Evolutionary conservation across 2,113 vertebrate species (phyloP).

Genomic region (Hippolais icterina): DNA sequence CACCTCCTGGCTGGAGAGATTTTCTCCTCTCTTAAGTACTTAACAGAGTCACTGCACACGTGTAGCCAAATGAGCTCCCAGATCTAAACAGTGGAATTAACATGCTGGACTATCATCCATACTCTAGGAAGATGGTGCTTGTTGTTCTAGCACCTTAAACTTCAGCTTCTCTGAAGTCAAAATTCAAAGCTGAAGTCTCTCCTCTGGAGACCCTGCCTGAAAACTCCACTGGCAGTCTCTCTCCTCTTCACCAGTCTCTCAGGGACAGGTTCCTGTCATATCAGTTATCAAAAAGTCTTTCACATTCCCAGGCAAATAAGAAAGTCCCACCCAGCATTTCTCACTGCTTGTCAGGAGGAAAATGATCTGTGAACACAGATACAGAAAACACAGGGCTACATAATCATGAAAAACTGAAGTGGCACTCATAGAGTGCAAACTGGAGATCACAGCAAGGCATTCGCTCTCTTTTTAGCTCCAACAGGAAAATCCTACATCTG

Average conservation of each 20-base stretch:
- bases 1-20: background rate
- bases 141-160: background rate
- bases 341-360: background rate
- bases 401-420: background rate
- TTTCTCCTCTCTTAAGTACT: background rate
- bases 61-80: background rate
- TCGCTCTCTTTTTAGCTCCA: background rate
- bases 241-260: background rate
- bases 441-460: background rate
- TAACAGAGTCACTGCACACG: background rate
- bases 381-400: background rate
- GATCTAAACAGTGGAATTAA: background rate
- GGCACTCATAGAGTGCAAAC: background rate
- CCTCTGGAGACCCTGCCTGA: background rate
- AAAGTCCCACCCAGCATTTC: background rate
- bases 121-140: background rate
- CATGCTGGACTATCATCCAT: background rate
- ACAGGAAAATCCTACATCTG: background rate
- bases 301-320: background rate
- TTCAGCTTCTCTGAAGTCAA: background rate
- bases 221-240: background rate
- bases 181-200: background rate
- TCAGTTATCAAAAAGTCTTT: background rate
- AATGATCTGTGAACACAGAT: background rate
- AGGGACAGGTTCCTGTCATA: background rate